Evolutionary conservation across 2,113 vertebrate genomes (phyloP).

Genomic region (Charina bottae): DNA sequence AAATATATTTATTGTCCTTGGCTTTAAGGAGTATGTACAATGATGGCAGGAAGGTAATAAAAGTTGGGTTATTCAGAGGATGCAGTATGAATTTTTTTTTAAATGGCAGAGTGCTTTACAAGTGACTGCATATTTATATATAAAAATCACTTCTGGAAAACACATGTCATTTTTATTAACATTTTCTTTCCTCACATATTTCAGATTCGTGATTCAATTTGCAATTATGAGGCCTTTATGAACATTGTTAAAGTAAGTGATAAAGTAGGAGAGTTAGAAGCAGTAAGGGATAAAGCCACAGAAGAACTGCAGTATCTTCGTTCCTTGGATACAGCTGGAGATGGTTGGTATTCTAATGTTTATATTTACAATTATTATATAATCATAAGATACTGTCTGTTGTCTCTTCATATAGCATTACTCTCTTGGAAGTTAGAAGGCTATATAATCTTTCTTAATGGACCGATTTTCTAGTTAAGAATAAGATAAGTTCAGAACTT

Average conservation of each 20-base stretch:
- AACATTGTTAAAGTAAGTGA: conserved; percentile 98
- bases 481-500: neutral
- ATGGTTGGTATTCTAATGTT: conserved; percentile 79
- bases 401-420: neutral
- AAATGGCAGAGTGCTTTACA: neutral
- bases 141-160: conserved; percentile 1
- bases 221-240: conserved; percentile 99
- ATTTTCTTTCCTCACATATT: conserved; percentile 46
- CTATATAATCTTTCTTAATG: neutral
- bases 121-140: neutral
- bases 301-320: conserved; percentile 97
- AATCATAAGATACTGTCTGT: neutral
- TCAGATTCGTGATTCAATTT: conserved; percentile 96
- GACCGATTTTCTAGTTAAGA: neutral
- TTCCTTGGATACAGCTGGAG: conserved; percentile 95
- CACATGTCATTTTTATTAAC: neutral
- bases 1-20: neutral
- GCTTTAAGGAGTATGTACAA: neutral
- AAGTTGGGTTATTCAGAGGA: neutral
- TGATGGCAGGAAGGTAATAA: neutral
- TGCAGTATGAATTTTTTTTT: neutral
- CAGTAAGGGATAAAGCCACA: conserved; percentile 94
- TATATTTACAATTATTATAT: neutral
- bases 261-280: conserved; percentile 90
- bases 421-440: neutral